Base-by-base conservation (phyloP, 2,797 vertebrate species). In the Halcyon chelicuti region DNA sequence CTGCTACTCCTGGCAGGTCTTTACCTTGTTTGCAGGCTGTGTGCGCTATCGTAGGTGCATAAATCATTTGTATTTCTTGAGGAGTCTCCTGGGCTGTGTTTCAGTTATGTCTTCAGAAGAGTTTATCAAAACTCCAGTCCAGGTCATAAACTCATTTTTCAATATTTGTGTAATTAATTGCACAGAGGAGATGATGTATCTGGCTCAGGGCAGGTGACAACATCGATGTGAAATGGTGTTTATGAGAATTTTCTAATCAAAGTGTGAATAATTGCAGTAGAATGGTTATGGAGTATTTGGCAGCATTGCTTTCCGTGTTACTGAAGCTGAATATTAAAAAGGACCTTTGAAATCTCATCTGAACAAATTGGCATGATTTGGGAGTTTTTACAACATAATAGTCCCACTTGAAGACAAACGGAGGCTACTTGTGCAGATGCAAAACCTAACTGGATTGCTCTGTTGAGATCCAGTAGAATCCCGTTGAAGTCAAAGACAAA, bases 311-410 rank as follows among this genome's bases (percentile, higher is more conserved):
- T 88, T 94, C 52, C 6, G 2, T 85, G 35, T 86, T 82, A 47
- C 52, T 84, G 76, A 86, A 81, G 26, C 62, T 73, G 86, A 92
- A 76, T 95, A 82, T 86, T 84, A 81, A 90, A 86, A 86, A 58
- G 65, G 65, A 86, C 46, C 55, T 78, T 52, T 67, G 76, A 92
- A 94, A 82, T 57, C 51, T 92, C 1, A 0, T 82, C 90, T 93
- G 76, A 63, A 88, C 67, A 90, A 88, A 95, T 65, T 93, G 72
- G 61, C 68, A 74, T 62, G 68, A 68, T 88, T 72, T 95, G 54
- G 58, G 76, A 54, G 51, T 55, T 92, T 86, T 91, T 91, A 58
- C 66, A 84, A 47, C 40, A 13, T 67, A 86, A 2, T 57, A 80
- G 65, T 67, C 49, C 65, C 65, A 35, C 46, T 65, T 61, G 33